Base-by-base conservation (phyloP, 2,888 invertebrate genomes). In the Cacoxenus indagator region DNA sequence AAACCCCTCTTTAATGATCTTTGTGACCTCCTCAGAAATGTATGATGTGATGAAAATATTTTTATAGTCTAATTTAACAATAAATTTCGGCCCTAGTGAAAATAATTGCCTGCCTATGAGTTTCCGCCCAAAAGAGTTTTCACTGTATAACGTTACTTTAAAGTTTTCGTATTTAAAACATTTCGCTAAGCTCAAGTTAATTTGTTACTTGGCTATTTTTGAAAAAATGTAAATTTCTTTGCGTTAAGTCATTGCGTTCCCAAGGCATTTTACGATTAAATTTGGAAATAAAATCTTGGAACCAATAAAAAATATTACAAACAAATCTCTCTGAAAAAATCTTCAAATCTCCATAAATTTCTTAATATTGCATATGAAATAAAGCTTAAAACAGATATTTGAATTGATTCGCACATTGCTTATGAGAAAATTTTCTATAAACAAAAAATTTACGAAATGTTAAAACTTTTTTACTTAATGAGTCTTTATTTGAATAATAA, bases 401-500 rank as follows among this genome's bases (percentile, higher is more conserved):
- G 29, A 37, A 64, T 57, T 68, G 27, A 57, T 37, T 74, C 79
- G 82, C 80, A 80, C 82, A 82, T 82, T 80, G 80, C 80, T 80
- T 80, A 80, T 80, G 82, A 80, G 69, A 2, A 31, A 31, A 59
- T 37, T 59, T 59, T 59, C 9, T 31, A 59, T 6, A 77, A 72
- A 73, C 69, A 61, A 64, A 64, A 67, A 79, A 78, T 75, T 72
- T 73, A 78, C 74, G 76, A 76, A 78, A 64, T 73, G 77, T 78
- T 76, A 73, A 74, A 75, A 71, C 69, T 78, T 76, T 72, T 75
- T 83, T 77, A 78, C 78, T 79, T 78, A 79, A 80, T 75, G 82
- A 82, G 83, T 84, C 83, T 84, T 82, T 83, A 82, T 83, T 81
- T 70, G 76, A 75, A 78, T 73, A 76, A 73, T 69, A 77, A 75